These are phyloP conservation scores for Oryzias dopingdopingensis DNA, from an alignment of 2,797 vertebrate genomes.

Conservation along the genomic window DNA sequence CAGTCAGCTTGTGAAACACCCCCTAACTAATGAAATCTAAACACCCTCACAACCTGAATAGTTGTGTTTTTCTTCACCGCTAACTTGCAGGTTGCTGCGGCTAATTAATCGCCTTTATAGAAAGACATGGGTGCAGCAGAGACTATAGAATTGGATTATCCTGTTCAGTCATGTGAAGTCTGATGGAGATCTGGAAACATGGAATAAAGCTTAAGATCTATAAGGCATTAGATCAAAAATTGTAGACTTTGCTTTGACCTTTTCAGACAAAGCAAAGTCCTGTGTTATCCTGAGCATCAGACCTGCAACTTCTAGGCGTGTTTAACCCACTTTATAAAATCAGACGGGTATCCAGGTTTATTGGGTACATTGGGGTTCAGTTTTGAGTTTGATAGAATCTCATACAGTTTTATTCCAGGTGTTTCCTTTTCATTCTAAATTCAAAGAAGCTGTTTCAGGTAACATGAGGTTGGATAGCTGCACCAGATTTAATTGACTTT, in stretches of 20 bases:
- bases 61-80: slow-evolving; percentile 20
- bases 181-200: slow-evolving; percentile 16
- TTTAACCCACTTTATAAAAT: too few relatives aligned
- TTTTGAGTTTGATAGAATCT: too few relatives aligned
- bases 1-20: slow-evolving; percentile 52
- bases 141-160: slow-evolving; percentile 52
- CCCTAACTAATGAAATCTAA: slow-evolving; percentile 71
- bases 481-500: too few relatives aligned
- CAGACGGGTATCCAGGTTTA: too few relatives aligned
- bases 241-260: background rate
- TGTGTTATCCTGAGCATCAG: too few relatives aligned
- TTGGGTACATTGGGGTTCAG: too few relatives aligned
- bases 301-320: too few relatives aligned
- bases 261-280: too few relatives aligned
- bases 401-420: too few relatives aligned
- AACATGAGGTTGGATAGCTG: too few relatives aligned
- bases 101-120: slow-evolving; percentile 65
- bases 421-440: too few relatives aligned
- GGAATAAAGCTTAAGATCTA: slow-evolving; percentile 13
- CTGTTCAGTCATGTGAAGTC: slow-evolving; percentile 42
- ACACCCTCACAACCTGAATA: slow-evolving; percentile 54
- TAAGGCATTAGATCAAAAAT: slow-evolving; percentile 11
- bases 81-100: slow-evolving; percentile 50
- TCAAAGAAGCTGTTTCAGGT: too few relatives aligned
- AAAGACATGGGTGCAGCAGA: slow-evolving; percentile 35